These are phyloP conservation scores for Calameuta pallipes DNA, from an alignment of 2,888 invertebrate genomes.

Conservation along the genomic window DNA sequence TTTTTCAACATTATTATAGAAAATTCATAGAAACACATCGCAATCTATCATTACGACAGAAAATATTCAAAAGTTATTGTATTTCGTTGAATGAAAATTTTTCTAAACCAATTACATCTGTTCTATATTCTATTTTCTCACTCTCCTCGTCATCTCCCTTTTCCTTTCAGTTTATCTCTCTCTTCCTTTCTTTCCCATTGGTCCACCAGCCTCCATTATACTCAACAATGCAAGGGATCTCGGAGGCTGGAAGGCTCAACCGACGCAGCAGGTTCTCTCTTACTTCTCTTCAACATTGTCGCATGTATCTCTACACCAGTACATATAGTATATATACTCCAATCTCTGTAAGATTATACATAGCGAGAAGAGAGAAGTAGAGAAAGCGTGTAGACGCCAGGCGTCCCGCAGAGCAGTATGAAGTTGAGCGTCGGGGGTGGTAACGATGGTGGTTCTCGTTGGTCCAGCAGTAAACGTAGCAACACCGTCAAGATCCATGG, in stretches of 20 bases:
- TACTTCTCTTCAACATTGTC: background rate
- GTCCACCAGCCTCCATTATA: background rate
- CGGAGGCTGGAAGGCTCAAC: background rate
- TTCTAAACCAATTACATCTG: background rate
- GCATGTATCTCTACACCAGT: too few relatives aligned
- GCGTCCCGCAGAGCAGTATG: too few relatives aligned
- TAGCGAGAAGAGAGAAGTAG: too few relatives aligned
- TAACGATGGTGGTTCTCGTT: too few relatives aligned
- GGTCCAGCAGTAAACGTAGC: too few relatives aligned
- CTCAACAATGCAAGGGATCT: background rate
- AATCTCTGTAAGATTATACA: too few relatives aligned
- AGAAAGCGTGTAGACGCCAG: too few relatives aligned
- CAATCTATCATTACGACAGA: background rate
- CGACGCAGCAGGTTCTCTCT: background rate
- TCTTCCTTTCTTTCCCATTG: background rate
- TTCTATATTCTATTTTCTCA: background rate
- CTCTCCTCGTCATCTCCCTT: background rate
- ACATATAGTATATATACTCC: too few relatives aligned
- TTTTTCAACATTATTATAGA: background rate
- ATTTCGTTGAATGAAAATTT: background rate
- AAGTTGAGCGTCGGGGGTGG: too few relatives aligned
- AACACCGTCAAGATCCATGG: conserved; percentile 48
- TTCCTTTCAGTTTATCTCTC: background rate
- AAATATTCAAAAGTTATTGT: background rate
- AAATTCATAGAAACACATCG: background rate